A percentile compares a stretch with the other conserved stretches of the same genome.
Conservation (phyloP, 1,140 invertebrate genomes). For the Bombus terrestris region DNA sequence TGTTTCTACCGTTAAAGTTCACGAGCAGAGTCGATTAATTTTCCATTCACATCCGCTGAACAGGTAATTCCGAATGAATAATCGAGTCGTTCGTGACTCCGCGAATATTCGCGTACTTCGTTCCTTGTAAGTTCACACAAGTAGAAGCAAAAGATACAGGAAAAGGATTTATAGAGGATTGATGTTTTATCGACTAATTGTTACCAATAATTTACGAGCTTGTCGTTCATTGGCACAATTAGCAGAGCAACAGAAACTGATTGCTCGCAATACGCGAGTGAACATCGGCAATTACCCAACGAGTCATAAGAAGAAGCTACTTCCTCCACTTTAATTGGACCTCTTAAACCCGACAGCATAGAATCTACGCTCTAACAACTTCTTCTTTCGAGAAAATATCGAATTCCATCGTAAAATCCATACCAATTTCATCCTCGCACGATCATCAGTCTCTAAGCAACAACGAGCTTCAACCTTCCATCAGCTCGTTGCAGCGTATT, state of each 20-base stretch:
- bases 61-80: neutral
- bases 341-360: too few species aligned
- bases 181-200: neutral
- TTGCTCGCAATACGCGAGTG: neutral
- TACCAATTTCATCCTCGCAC: neutral
- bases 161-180: neutral
- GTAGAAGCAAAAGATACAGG: neutral
- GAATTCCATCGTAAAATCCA: neutral
- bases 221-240: constrained; percentile 3
- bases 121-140: too few species aligned
- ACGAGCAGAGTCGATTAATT: neutral
- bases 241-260: neutral
- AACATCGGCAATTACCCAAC: constrained; percentile 16
- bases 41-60: neutral
- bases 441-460: neutral
- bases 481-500: neutral
- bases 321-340: constrained; percentile 17
- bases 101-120: neutral
- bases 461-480: neutral
- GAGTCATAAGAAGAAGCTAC: constrained; percentile 2
- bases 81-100: neutral
- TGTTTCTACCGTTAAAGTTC: constrained; percentile 31
- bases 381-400: neutral
- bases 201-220: neutral
- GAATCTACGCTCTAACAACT: neutral